Evolutionary conservation across 2,113 vertebrate species (phyloP), one percentile per base, ranked within the genome.

Genomic region (Mustela lutreola): DNA sequence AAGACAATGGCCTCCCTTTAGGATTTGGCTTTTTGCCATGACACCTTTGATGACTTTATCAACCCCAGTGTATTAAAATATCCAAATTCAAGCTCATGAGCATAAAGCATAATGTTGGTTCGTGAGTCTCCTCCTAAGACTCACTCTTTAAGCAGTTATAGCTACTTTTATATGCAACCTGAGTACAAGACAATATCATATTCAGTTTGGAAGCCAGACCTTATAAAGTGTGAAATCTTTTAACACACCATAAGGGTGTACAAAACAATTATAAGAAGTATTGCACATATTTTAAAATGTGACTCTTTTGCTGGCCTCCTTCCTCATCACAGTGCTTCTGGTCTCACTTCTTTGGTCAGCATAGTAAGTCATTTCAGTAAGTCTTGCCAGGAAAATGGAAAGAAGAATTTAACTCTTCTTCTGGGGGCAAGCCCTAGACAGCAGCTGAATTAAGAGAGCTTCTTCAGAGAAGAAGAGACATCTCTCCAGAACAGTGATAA

Each of bases 221-320:
- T 95, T 97, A 94, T n/a, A 97, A 92, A 83, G 89, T 93, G 53
- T 93, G n/a, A 94, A 97, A 89, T 93, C 89, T 95, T 96, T 96
- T 96, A 80, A 93, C 76, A 96, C 36, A 89, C 53, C 89, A 87
- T 42, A 73, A 53, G 94, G 92, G 33, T 65, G 2, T 33, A 67
- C 84, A 85, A 84, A 94, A 92, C 78, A 95, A 96, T 95, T 93
- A 89, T 78, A 92, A 36, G 70, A 91, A 96, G 73, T 60, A 48
- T 73, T 48, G n/a, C 58, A 71, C 33, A 4, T 83, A 89, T 95
- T 97, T 96, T 93, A 65, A 95, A 91, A 85, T 56, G 56, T 87
- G 83, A 92, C 63, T 86, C 63, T 89, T 67, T 65, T 19, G 18
- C 71, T 85, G 84, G 75, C 84, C 65, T 81, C 81, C 78, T 56